Conservation (phyloP, 2,797 vertebrate species). For the Gorsachius magnificus region DNA sequence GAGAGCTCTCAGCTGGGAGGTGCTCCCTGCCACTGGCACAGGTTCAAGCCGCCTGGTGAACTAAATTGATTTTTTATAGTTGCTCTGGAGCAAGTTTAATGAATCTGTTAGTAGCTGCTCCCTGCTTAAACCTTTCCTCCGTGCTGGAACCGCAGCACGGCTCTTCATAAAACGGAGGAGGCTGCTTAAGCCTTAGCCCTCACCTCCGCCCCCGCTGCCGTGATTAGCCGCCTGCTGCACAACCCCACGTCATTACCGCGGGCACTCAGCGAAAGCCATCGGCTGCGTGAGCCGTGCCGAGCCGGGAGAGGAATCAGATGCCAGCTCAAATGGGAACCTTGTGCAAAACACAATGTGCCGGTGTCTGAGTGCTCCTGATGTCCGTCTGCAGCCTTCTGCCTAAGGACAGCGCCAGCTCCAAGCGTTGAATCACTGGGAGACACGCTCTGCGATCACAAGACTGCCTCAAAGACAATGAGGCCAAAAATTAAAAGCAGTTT, state of each 20-base stretch:
- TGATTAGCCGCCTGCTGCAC: slow-evolving; percentile 12
- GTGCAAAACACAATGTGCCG: accelerated
- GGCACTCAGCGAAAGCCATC: background rate
- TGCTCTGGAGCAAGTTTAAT: slow-evolving; percentile 82
- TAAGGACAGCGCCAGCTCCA: accelerated
- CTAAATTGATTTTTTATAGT: slow-evolving; percentile 87
- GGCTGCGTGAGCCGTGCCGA: accelerated
- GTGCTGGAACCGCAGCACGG: slow-evolving; percentile 40
- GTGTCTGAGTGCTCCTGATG: background rate
- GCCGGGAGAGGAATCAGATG: background rate
- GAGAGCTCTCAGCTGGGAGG: slow-evolving; percentile 55
- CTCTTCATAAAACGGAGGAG: slow-evolving; percentile 20
- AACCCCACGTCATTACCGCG: background rate
- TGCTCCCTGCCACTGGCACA: slow-evolving; percentile 71
- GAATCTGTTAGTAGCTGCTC: slow-evolving; percentile 82
- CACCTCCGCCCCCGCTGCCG: background rate
- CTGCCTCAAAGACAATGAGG: background rate
- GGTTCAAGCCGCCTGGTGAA: slow-evolving; percentile 78
- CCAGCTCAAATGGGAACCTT: background rate
- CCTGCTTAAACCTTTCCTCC: slow-evolving; percentile 71
- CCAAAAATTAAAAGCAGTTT: background rate
- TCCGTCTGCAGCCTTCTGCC: background rate
- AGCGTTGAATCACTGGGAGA: background rate
- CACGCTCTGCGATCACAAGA: background rate
- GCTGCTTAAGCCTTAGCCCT: slow-evolving; percentile 47